Conservation (phyloP, 2,797 vertebrate genomes). For the Acanthurus tractus region DNA sequence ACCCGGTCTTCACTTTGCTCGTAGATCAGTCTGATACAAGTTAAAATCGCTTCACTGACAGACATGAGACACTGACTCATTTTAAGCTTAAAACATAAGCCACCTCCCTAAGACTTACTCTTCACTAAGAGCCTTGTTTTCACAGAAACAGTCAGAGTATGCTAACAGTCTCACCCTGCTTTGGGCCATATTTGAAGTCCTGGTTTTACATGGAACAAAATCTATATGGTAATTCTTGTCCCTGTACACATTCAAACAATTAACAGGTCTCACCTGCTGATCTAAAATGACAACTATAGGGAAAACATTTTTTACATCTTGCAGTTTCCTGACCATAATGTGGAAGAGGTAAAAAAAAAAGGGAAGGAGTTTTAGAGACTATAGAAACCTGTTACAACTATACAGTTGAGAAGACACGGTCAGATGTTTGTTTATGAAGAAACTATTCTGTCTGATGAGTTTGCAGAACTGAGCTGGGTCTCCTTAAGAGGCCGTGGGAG, state of each 20-base stretch:
- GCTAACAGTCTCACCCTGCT: background rate
- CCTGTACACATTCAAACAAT: too few species aligned
- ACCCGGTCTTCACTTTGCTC: too few species aligned
- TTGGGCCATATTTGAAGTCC: background rate
- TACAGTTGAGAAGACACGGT: background rate
- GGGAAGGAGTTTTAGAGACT: background rate
- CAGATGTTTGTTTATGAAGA: background rate
- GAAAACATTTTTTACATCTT: too few species aligned
- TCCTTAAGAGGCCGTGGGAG: background rate
- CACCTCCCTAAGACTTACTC: background rate
- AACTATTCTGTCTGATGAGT: background rate
- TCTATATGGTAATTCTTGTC: background rate
- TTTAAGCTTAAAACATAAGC: too few species aligned
- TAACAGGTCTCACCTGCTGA: background rate
- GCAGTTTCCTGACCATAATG: background rate
- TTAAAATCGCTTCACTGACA: too few species aligned
- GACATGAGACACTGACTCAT: background rate
- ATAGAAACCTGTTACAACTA: background rate
- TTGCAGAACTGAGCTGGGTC: background rate
- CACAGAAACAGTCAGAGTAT: background rate
- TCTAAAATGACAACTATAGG: background rate
- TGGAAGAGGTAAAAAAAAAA: background rate
- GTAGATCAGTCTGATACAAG: too few species aligned
- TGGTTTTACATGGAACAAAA: background rate
- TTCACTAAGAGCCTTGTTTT: background rate